Evolutionary conservation across 2,797 vertebrate species (phyloP).

Genomic region (Cryptoprocta ferox): DNA sequence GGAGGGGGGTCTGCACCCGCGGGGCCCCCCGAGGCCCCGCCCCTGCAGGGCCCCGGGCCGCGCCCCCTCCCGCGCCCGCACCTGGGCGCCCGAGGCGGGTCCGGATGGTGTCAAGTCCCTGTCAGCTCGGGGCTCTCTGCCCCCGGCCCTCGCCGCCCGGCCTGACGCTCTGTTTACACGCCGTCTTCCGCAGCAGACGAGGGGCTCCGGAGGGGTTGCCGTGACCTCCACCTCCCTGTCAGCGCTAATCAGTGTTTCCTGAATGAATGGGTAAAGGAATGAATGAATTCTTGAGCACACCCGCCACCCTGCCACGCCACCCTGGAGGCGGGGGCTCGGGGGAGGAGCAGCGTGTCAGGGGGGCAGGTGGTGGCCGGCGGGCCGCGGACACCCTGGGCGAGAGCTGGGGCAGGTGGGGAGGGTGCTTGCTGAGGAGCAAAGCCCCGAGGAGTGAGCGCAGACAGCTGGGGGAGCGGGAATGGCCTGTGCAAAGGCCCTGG

Average conservation of each 20-base stretch:
- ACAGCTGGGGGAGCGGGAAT: no score
- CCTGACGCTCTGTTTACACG: slow-evolving; percentile 60
- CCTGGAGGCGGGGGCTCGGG: no score
- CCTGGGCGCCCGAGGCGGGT: not conserved
- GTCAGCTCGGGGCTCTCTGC: not conserved
- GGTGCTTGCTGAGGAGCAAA: not conserved
- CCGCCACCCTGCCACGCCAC: no score
- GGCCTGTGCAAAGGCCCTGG: not conserved
- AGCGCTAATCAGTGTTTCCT: slow-evolving; percentile 47
- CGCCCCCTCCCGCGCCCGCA: not conserved
- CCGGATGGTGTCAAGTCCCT: not conserved
- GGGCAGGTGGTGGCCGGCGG: not conserved
- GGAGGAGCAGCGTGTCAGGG: not conserved
- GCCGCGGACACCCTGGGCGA: not conserved
- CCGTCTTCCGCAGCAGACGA: slow-evolving; percentile 54
- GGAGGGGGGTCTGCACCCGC: no score
- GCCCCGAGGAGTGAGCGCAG: not conserved
- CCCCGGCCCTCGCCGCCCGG: not conserved
- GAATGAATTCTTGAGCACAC: slow-evolving; percentile 52
- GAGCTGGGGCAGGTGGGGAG: not conserved
- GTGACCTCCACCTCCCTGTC: slow-evolving; percentile 46
- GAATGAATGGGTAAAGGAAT: slow-evolving; percentile 50
- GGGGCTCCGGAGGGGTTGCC: slow-evolving; percentile 49
- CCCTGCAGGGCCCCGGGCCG: fast-evolving
- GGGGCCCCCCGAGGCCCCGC: not conserved